Evolutionary conservation across 1,140 invertebrate species (phyloP), one percentile per base, ranked within the genome.

Genomic region (Pseudachorutes palmiensis): DNA sequence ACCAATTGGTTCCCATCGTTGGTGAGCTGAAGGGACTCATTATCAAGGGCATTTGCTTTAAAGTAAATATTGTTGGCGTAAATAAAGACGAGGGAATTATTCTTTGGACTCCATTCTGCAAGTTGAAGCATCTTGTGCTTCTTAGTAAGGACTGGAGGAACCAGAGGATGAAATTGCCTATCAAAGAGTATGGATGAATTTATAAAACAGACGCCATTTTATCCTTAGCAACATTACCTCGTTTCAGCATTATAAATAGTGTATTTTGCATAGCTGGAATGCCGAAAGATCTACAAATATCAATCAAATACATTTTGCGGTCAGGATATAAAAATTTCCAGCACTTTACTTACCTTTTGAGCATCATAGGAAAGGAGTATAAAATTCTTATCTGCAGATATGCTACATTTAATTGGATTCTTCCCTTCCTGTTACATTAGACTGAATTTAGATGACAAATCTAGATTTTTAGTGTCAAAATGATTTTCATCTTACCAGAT

Each of bases 61-160:
- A 90, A 91, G 76, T 88, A 92, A 64, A 95, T 86, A 75, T 94
- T 88, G 76, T 94, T 94, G 48, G 84, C 79, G 69, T 85, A 83
- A 0, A 94, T 88, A 75, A 88, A 91, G n/a, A 87, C 84, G 48
- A 90, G 75, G 1, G 82, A 82, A 75, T 88, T 88, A 12, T 85
- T 86, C 0, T 78, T 75, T 0, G 88, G 88, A 0, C 85, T 84
- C 89, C 89, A 92, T 1, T 80, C 78, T 41, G 84, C 86, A 70
- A 87, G 81, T 72, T 87, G 85, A 24, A 87, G 72, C 48, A 80
- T 81, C 30, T 32, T 28, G 2, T 60, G 26, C 26, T 60, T 32
- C 26, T 28, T 28, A 12, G 26, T 60, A 28, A 32, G 12, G 9
- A 14, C 31, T 12, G 5, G 9, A 12, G 58, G 58, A 9, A 60